Evolutionary conservation across 2,888 invertebrate species (phyloP).

Genomic region (Terebella lapidaria): DNA sequence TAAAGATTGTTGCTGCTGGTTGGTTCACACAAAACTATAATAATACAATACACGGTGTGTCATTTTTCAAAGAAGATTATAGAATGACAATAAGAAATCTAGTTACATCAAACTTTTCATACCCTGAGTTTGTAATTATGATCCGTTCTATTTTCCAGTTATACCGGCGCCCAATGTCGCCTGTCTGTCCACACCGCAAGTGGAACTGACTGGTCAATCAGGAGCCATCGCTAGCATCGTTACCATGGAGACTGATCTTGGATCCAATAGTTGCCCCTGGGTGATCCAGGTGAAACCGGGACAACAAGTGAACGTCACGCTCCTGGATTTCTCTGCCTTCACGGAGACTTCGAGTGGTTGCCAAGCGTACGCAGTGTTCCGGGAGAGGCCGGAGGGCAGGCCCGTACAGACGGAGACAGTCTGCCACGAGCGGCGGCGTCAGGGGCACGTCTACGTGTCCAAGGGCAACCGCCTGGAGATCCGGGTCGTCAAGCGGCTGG

Average conservation of each 20-base stretch:
- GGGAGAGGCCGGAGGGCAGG: slow-evolving; percentile 7
- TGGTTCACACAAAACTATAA: too few relatives aligned
- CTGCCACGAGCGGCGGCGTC: slow-evolving; percentile 1
- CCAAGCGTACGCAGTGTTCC: slow-evolving; percentile 12
- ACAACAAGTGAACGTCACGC: neutral
- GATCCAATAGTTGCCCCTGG: slow-evolving; percentile 5
- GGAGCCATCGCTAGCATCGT: slow-evolving; percentile 5
- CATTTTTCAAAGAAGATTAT: too few relatives aligned
- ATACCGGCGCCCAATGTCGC: neutral
- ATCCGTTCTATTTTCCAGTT: neutral
- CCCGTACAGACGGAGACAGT: slow-evolving; percentile 4
- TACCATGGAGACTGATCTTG: slow-evolving; percentile 9
- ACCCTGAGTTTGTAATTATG: too few relatives aligned
- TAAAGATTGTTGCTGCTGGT: too few relatives aligned
- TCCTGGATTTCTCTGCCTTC: neutral
- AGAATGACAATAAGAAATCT: too few relatives aligned
- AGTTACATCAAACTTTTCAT: too few relatives aligned
- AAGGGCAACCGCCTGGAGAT: slow-evolving; percentile 6
- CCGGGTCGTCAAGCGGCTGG: slow-evolving; percentile 3
- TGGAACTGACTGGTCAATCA: neutral
- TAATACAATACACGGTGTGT: too few relatives aligned
- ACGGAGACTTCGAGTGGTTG: slow-evolving; percentile 2
- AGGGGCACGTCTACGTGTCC: slow-evolving; percentile 9
- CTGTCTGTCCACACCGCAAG: neutral
- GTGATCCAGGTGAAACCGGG: neutral